Base-by-base conservation (phyloP, 2,888 invertebrate genomes). In the Ochropleura leucogaster region DNA sequence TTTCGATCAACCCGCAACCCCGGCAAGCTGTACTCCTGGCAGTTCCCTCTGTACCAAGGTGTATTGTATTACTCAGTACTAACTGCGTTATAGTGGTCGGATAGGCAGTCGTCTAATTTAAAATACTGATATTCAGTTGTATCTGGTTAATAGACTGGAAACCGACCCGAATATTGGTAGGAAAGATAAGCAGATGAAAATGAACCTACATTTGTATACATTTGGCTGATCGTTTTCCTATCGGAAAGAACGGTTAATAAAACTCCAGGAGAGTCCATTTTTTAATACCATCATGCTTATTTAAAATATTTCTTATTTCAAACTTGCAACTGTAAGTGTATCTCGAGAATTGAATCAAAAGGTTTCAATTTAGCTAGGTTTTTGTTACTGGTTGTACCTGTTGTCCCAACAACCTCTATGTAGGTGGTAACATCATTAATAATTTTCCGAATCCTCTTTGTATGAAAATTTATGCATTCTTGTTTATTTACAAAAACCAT, bases 381-480 rank as follows among this genome's bases (percentile, higher is more conserved):
- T 40, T 40, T 59, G 30, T 59, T 40, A 4, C 40, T 40, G 40
- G 9, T 40, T n/a, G 14, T 68, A 68, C 44, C 14, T 73, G 10
- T 44, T 68, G 70, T 46, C 7, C 40, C 12, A 49, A 8, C 18
- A 3, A 30, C 55, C 14, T 12, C 30, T 46, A 12, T 40, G 76
- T 76, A 16, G 72, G 59, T 66, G 44, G 49, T 57, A 14, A 12
- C 40, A 69, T 49, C 10, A 49, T 76, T 66, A n/a, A 0, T 80
- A 46, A 18, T 62, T 66, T 66, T 44, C 20, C 0, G 1, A 69
- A 69, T 14, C 10, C 10, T 57, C 76, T 63, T 69, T 59, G 16
- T 63, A 80, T 77, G 66, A 20, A 55, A 69, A 81, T 69, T 40
- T 10, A 46, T 51, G 69, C 49, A 51, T 30, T 64, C n/a, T 49